Base-by-base conservation (phyloP, 2,113 vertebrate species). In the Enhydra lutris region DNA sequence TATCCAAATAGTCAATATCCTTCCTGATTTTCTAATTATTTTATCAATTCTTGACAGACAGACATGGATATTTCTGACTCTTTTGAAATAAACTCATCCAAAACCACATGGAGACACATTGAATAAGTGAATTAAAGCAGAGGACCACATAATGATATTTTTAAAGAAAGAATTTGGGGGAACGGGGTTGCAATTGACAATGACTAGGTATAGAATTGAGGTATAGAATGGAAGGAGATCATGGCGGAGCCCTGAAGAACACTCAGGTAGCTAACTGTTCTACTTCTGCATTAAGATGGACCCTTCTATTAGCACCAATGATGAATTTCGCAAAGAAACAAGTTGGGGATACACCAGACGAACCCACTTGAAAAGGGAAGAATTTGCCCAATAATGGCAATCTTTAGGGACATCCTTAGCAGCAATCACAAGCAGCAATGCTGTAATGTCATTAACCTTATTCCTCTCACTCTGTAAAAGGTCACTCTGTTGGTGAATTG, bases 381-480 rank as follows among this genome's bases (percentile, higher is more conserved):
- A 98, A 97, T 97, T 94, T 98, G 91, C 61, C 90, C 93, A 95
- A 78, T 98, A 98, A 96, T 83, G 97, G 97, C 97, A 97, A 98
- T 98, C 97, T 98, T 98, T 50, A 89, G 73, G 14, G 95, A 98
- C 78, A 79, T 45, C 82, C 89, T 98, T 96, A 59, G 14, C 97
- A 97, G 21, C 1, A 96, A 90, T 98, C 98, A 97, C 93, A 97
- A 97, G 80, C 96, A 97, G 97, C 82, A 39, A 88, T 47, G 80
- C 95, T 98, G 61, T 97, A 96, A 98, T 98, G 97, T 97, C 98
- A 98, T 98, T 98, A 98, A 98, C 84, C 98, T 98, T 98, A 96
- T 98, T 98, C 98, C 98, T 98, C 98, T 98, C 96, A 87, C 94
- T 95, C 91, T 96, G 96, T 85, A 86, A 97, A 97, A 98, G 98